Evolutionary conservation across 2,888 invertebrate genomes (phyloP), one percentile per base, ranked within the genome.

Genomic region (Calliopum simillimum): DNA sequence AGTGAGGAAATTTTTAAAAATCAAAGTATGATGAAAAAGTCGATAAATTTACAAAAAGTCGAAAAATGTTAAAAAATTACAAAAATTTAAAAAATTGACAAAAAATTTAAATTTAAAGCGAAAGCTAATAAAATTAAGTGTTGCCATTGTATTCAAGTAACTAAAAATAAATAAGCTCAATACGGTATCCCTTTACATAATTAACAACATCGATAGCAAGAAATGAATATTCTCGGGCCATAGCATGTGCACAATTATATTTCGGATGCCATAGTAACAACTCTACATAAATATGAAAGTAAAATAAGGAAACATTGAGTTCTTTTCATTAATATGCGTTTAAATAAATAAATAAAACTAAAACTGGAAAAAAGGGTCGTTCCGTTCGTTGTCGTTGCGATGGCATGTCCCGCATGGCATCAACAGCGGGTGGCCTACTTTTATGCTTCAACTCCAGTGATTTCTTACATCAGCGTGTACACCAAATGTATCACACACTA

Each of bases 401-500:
- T 47, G 13, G 4, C 55, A 58, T n/a, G 21, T 56, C 49, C 65
- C 65, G 65, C 53, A 53, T 66, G 55, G 65, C 23, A 58, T 13
- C 67, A 67, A 33, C 67, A 67, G 67, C 67, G 67, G 67, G 67
- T 67, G 67, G 67, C 49, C n/a, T n/a, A 25, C 33, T 58, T 33
- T 55, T 46, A 47, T 55, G 55, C 43, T 44, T 33, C n/a, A 16
- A 41, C 23, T 33, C 33, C 33, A 33, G 33, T 33, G 33, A 33
- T 33, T 33, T 33, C 33, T 11, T 16, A 47, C 49, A 19, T 23
- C 25, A 53, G 11, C 23, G 33, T 33, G 8, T 33, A 33, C 8
- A 33, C 33, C 33, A 66, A 49, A 67, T 65, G 65, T 65, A 41
- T 43, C 56, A 23, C 21, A 66, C 56, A 75, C 61, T 71, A 74